A percentile compares a stretch with the other conserved stretches of the same genome.
Conservation (phyloP, 53 echinoderm and acorn worm genomes). For the Patiria pectinifera region DNA sequence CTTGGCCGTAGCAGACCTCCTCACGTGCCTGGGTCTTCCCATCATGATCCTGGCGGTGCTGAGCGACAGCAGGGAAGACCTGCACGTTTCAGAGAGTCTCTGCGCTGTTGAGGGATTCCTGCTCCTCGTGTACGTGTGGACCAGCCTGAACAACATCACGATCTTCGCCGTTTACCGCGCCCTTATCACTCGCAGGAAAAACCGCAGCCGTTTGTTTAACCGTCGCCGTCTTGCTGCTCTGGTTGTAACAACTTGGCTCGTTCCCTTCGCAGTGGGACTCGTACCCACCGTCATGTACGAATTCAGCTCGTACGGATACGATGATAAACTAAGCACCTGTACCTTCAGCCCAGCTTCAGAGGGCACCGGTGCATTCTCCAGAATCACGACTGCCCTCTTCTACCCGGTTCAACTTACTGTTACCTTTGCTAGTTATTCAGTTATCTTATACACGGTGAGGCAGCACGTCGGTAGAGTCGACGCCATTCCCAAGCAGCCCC, state of each 20-base stretch:
- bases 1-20: neutral
- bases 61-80: neutral
- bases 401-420: constrained; percentile 18
- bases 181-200: neutral
- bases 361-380: neutral
- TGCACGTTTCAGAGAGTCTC: neutral
- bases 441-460: too few species aligned
- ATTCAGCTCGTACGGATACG: constrained; percentile 11
- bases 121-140: neutral
- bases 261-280: neutral
- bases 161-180: constrained; percentile 32
- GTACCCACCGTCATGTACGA: neutral
- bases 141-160: constrained; percentile 35
- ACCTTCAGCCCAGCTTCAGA: neutral
- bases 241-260: constrained; percentile 10
- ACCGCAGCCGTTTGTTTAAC: neutral
- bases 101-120: constrained; percentile 1
- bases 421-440: neutral
- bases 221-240: neutral
- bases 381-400: neutral
- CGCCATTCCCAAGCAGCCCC: too few species aligned
- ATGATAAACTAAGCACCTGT: constrained; percentile 14
- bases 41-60: too few species aligned
- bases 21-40: too few species aligned
- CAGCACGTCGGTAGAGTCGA: too few species aligned